Base-by-base conservation (phyloP, 2,113 vertebrate genomes). In the Catagonus wagneri region DNA sequence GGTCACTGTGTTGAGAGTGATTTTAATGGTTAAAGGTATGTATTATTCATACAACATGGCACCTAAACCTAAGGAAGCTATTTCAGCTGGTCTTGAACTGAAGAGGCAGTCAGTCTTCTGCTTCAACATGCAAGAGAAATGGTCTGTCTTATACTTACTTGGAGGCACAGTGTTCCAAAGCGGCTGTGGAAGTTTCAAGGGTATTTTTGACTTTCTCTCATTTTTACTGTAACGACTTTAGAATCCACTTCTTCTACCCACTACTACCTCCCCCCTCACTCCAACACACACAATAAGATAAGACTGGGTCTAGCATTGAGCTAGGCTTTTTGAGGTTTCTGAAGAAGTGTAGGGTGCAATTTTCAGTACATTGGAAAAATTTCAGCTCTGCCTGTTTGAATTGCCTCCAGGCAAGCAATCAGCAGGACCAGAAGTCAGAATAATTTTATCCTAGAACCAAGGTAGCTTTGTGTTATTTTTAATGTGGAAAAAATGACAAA, bases 371-470 rank as follows among this genome's bases (percentile, higher is more conserved):
- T 25, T 93, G 60, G 27, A 93, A 90, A 19, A 87, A 80, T 93
- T 95, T 90, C n/a, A 63, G 56, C 32, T 89, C 44, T 78, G 9
- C 81, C 23, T 87, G 65, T 92, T 87, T 88, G 36, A 87, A 95
- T 83, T 96, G 36, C 61, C 34, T 88, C n/a, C 75, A 87, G 80
- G 69, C 27, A 97, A 92, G 36, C 52, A 60, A 80, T 78, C n/a
- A 65, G 23, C 58, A 87, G 71, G 56, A 69, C 52, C 10, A 85
- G 61, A 76, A 74, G 27, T 87, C 50, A 83, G 68, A 54, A 68
- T 92, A 96, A 94, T 94, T 89, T 97, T 94, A 71, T 83, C 32
- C 36, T 54, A 50, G 58, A 93, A 71, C 44, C 39, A 95, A 83
- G 61, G 52, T 75, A 50, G 25, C 72, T 75, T 75, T 75, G 23